These are phyloP conservation scores for Cheirogaleus medius DNA, from an alignment of 2,113 vertebrate genomes.

Conservation along the genomic window DNA sequence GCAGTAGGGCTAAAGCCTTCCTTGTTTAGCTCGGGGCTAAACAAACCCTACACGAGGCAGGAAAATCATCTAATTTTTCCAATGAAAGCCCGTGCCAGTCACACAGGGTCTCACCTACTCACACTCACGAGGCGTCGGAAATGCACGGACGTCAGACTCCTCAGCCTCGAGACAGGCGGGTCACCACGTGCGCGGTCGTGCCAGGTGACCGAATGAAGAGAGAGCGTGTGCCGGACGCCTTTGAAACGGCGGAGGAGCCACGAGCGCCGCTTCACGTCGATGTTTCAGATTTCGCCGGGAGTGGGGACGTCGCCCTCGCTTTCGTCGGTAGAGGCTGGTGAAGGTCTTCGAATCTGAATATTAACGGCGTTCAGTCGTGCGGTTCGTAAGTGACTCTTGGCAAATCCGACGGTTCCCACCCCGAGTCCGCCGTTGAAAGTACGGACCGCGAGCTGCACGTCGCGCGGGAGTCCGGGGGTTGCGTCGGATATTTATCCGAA, in stretches of 20 bases:
- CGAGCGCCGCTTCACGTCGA: constrained; percentile 53
- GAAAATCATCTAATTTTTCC: constrained; percentile 86
- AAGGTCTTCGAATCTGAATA: constrained; percentile 70
- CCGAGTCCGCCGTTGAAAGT: constrained; percentile 16
- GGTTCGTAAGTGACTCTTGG: constrained; percentile 34
- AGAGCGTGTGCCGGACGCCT: not conserved
- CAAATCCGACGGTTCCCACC: constrained; percentile 28
- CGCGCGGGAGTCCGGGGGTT: fast-evolving
- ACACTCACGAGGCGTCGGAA: constrained; percentile 73
- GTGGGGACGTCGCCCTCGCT: constrained; percentile 13
- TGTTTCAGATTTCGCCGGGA: constrained; percentile 62
- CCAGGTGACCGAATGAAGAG: constrained; percentile 60
- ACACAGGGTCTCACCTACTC: constrained; percentile 77
- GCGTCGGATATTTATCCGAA: fast-evolving
- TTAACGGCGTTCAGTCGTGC: constrained; percentile 38
- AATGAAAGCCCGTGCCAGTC: constrained; percentile 86
- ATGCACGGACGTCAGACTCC: constrained; percentile 62
- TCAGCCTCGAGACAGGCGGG: not conserved
- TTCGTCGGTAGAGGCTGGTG: constrained; percentile 52
- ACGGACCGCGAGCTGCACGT: not conserved
- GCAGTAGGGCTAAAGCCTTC: constrained; percentile 79
- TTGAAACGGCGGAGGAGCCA: constrained; percentile 39
- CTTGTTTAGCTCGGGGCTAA: constrained; percentile 86
- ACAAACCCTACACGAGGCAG: constrained; percentile 80
- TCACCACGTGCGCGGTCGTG: constrained; percentile 29